Evolutionary conservation across 64 coral and sea anemone genomes (phyloP).

Genomic region (Pocillopora verrucosa): DNA sequence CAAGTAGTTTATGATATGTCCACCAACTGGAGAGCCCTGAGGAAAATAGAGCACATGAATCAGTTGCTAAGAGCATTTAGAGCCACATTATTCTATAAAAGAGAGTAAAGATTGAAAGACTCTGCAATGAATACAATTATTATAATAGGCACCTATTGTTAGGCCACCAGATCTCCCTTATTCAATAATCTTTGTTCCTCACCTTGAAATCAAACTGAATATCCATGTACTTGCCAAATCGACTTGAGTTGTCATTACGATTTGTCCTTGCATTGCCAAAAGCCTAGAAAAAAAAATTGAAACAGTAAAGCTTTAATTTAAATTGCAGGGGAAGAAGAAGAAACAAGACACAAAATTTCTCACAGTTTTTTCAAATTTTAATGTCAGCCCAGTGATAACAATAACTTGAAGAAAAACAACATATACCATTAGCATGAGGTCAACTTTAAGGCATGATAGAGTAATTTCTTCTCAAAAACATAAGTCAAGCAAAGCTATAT

Average conservation of each 20-base stretch:
- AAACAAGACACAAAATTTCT: no score
- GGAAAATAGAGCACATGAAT: not conserved
- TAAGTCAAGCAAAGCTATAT: no score
- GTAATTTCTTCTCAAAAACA: no score
- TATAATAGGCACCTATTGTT: not conserved
- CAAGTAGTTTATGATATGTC: slow-evolving; percentile 97
- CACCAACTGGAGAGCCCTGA: slow-evolving; percentile 94
- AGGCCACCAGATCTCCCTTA: no score
- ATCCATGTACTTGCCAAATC: slow-evolving; percentile 99
- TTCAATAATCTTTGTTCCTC: not conserved
- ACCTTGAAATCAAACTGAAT: slow-evolving; percentile 99
- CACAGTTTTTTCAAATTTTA: no score
- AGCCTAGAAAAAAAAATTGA: slow-evolving; percentile 44
- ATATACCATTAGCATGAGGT: no score
- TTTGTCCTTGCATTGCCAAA: slow-evolving; percentile 99
- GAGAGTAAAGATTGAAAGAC: not conserved
- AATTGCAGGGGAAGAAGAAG: no score
- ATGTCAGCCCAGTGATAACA: no score
- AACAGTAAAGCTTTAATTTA: no score
- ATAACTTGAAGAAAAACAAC: no score
- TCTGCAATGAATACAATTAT: no score
- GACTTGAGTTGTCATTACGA: slow-evolving; percentile 98
- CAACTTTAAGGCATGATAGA: no score
- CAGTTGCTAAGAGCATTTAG: not conserved
- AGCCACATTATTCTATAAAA: not conserved